Base-by-base conservation (phyloP, 1,140 invertebrate species). In the Formica exsecta region DNA sequence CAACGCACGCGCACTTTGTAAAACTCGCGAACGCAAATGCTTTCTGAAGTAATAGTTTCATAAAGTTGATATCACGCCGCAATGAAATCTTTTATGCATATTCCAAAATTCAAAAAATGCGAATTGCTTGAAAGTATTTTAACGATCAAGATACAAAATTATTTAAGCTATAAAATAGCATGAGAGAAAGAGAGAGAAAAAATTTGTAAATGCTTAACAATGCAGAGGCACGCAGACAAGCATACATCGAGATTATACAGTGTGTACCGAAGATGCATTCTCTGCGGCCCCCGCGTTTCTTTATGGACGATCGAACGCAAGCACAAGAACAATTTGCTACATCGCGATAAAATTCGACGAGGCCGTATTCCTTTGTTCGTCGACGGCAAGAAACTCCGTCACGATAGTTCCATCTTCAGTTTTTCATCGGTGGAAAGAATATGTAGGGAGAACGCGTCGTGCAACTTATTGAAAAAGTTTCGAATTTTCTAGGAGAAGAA, bases 331-430 rank as follows among this genome's bases (percentile, higher is more conserved):
- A 87, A 86, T 87, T 79, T 75, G 59, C 73, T 66, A 25, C 73
- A 65, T 85, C 71, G 80, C 70, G 68, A 74, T 84, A 75, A 84
- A 84, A 84, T 84, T 84, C 71, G 71, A 73, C 36, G 41, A 75
- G 61, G 71, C 80, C 41, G 16, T 61, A 29, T 29, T 41, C 25
- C 70, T 84, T 84, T 84, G 80, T 84, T 75, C 70, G 54, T 70
- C 80, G 22, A 59, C 57, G 80, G 71, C 51, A 51, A 57, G 54
- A 38, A 75, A 84, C 29, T 75, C 48, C 57, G 19, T 51, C 16
- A 51, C 41, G 59, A 76, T 36, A 64, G 0, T 32, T 32, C n/a
- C 19, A 32, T 44, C 44, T 38, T 51, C 22, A 25, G 65, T 57
- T 80, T 29, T 80, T 22, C n/a, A 36, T 38, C 77, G 32, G 36